Evolutionary conservation across 2,797 vertebrate genomes (phyloP), one percentile per base, ranked within the genome.

Genomic region (Acrossocheilus wenchowensis): DNA sequence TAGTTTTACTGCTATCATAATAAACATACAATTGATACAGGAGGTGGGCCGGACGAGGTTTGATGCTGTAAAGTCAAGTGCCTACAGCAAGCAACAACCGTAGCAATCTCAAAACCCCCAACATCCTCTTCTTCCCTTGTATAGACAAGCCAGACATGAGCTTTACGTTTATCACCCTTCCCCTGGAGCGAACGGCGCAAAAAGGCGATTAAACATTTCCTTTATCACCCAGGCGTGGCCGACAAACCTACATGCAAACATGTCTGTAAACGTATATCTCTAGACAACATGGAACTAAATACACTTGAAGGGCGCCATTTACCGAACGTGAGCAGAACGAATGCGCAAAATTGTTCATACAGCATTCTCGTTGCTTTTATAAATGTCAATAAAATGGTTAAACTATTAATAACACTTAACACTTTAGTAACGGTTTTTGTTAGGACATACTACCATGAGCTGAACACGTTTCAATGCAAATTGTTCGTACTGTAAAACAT

Each of bases 1-100:
- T 88, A 91, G 8, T 92, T 92, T 87, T 89, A 90, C 77, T 81
- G 87, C 75, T 69, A 74, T 88, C 89, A 92, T 89, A 90, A 89
- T 87, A 92, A 94, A 93, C 84, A 91, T 77, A 89, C 89, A 91
- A 89, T 80, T 90, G 84, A 91, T 89, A 86, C 77, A 89, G 85
- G 89, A 88, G 79, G 30, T 84, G 48, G 81, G 85, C 52, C 82
- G 72, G 85, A 69, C 83, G 6, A 87, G 74, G 74, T 72, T 83
- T 68, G 48, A 36, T 88, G 89, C 50, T 90, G 85, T 91, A 91
- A 90, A 87, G 45, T 83, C 88, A 89, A 89, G 84, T 84, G 84
- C 81, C 86, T 84, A 84, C 72, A 85, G 79, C 83, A 57, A 78
- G 64, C 62, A 69, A 78, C 48, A 84, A 78, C 62, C 17, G 6